A percentile compares a stretch with the other conserved stretches of the same genome.
phyloP scores from a whole-genome alignment of 2,888 invertebrate genomes.

The Liodrosophila aerea region DNA sequence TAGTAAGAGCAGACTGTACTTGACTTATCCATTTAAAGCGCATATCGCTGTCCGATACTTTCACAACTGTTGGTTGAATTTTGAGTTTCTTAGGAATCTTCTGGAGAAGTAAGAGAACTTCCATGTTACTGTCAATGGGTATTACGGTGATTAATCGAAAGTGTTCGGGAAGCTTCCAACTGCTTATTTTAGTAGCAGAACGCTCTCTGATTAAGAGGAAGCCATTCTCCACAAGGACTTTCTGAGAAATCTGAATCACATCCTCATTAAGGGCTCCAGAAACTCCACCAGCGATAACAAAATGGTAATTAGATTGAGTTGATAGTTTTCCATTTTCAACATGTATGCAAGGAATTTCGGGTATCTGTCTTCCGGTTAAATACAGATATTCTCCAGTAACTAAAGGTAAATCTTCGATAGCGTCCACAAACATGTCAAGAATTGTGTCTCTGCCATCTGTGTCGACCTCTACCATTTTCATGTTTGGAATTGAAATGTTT shows the following conservation, averaged over 20 bases:
- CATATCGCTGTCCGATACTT: slow-evolving; percentile 69
- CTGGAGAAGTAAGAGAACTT: slow-evolving; percentile 78
- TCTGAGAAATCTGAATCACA: slow-evolving; percentile 82
- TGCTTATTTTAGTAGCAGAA: slow-evolving; percentile 83
- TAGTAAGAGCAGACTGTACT: slow-evolving; percentile 69
- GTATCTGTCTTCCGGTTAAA: slow-evolving; percentile 76
- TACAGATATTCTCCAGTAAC: slow-evolving; percentile 87
- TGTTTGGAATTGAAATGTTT: slow-evolving; percentile 86
- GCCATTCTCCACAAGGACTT: slow-evolving; percentile 84
- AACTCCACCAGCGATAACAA: slow-evolving; percentile 74
- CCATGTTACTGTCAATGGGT: slow-evolving; percentile 74
- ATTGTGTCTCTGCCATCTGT: slow-evolving; percentile 83
- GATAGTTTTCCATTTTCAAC: slow-evolving; percentile 86
- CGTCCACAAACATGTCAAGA: slow-evolving; percentile 84
- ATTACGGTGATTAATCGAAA: slow-evolving; percentile 73
- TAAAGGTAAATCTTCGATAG: slow-evolving; percentile 87
- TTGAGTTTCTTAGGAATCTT: slow-evolving; percentile 54
- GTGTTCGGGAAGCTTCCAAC: slow-evolving; percentile 60
- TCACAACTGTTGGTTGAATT: slow-evolving; percentile 58
- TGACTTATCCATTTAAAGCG: slow-evolving; percentile 78
- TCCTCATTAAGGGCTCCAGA: slow-evolving; percentile 50
- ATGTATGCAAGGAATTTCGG: slow-evolving; percentile 83
- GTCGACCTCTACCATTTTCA: slow-evolving; percentile 85
- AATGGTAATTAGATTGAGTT: slow-evolving; percentile 76
- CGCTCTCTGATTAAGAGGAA: slow-evolving; percentile 86